These are phyloP conservation scores for Aplysina aerophoba DNA, from an alignment of 37 sponge, comb jelly and placozoan genomes.

Conservation along the genomic window DNA sequence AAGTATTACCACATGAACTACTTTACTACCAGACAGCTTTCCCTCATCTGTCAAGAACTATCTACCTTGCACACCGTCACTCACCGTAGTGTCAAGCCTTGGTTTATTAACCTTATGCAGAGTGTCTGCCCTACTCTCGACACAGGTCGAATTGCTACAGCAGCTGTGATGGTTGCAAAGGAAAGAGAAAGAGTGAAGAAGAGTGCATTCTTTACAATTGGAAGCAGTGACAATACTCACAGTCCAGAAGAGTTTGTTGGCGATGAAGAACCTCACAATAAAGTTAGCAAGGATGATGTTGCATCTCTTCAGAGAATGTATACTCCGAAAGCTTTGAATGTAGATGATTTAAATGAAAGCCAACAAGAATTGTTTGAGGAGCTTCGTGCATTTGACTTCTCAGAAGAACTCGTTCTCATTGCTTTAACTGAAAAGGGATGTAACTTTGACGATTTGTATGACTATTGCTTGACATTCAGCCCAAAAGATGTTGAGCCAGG, in stretches of 20 bases:
- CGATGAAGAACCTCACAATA: no score
- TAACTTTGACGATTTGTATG: neutral
- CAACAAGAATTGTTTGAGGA: neutral
- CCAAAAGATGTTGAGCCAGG: no score
- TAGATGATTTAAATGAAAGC: neutral
- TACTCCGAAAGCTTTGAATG: neutral
- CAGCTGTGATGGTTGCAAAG: no score
- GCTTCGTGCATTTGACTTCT: neutral
- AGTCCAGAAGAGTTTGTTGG: no score
- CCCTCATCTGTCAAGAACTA: constrained; percentile 51
- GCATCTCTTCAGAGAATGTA: no score
- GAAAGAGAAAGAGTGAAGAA: no score
- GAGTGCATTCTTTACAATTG: no score
- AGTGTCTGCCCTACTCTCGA: neutral
- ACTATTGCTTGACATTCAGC: neutral
- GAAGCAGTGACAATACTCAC: no score
- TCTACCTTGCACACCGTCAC: no score
- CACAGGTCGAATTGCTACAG: no score
- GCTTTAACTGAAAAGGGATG: neutral
- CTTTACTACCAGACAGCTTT: constrained; percentile 66
- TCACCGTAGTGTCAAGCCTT: neutral
- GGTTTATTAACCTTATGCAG: constrained; percentile 3
- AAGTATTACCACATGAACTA: constrained; percentile 66
- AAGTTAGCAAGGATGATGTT: no score
- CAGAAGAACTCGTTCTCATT: neutral